Percentiles rank a stretch among this genome's conserved stretches.
phyloP scores from a whole-genome alignment of 2,113 vertebrate genomes.

The Boleophthalmus pectinirostris region DNA sequence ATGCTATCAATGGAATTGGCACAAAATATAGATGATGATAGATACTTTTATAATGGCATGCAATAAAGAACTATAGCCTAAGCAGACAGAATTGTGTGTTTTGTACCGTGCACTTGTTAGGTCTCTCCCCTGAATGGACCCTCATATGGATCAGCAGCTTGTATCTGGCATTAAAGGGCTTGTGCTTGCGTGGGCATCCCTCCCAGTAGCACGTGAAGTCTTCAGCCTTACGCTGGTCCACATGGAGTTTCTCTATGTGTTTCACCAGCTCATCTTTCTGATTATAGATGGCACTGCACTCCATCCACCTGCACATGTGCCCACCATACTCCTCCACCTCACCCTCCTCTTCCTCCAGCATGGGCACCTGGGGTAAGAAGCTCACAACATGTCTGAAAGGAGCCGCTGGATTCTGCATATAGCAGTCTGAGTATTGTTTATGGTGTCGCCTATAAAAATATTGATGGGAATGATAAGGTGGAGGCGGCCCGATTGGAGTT shows the following conservation, averaged over 20 bases:
- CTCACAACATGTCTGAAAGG: constrained; percentile 54
- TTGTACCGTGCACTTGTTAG: constrained; percentile 94
- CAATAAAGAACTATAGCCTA: too few relatives aligned
- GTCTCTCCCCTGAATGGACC: constrained; percentile 97
- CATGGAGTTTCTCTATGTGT: constrained; percentile 93
- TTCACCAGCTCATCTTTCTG: constrained; percentile 90
- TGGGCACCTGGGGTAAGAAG: constrained; percentile 65
- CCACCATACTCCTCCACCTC: constrained; percentile 80
- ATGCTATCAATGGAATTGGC: too few relatives aligned
- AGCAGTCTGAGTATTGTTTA: constrained; percentile 41
- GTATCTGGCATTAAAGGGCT: constrained; percentile 96
- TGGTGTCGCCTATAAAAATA: constrained; percentile 56
- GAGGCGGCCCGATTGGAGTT: constrained; percentile 79
- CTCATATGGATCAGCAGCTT: constrained; percentile 98
- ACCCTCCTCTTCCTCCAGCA: constrained; percentile 82
- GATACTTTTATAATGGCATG: too few relatives aligned
- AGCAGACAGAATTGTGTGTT: constrained; percentile 38
- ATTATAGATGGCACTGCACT: constrained; percentile 85
- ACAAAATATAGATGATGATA: too few relatives aligned
- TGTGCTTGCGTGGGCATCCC: constrained; percentile 87
- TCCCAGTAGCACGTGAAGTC: constrained; percentile 96
- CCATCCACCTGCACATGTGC: constrained; percentile 86
- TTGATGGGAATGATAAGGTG: constrained; percentile 86
- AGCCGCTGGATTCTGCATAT: constrained; percentile 28
- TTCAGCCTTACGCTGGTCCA: constrained; percentile 93